These are phyloP conservation scores for Phocoena phocoena DNA, from an alignment of 2,113 vertebrate species.

Conservation along the genomic window DNA sequence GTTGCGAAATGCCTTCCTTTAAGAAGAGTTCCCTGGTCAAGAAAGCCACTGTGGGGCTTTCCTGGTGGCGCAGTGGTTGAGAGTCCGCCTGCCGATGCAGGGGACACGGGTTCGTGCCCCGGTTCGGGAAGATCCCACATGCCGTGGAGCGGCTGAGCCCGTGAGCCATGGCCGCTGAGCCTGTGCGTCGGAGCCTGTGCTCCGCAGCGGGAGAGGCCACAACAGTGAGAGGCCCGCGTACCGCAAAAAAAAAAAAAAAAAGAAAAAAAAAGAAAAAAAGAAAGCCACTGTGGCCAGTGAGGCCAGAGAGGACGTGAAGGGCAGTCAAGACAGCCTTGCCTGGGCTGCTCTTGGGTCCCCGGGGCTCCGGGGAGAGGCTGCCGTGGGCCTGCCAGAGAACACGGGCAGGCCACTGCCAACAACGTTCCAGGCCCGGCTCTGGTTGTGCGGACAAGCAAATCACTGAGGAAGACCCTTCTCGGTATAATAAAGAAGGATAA, in stretches of 20 bases:
- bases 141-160: no score
- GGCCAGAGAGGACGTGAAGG: accelerated
- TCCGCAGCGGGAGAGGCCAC: accelerated
- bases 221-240: no score
- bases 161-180: no score
- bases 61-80: no score
- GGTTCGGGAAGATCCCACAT: no score
- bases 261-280: background rate
- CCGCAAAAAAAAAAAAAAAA: no score
- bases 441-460: accelerated
- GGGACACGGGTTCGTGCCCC: no score
- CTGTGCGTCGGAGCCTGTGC: no score
- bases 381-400: background rate
- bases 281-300: accelerated
- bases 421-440: background rate
- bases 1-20: background rate
- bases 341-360: background rate
- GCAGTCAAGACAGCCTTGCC: background rate
- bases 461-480: background rate
- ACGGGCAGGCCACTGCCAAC: background rate
- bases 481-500: background rate
- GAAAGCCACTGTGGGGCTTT: background rate
- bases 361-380: accelerated
- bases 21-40: background rate
- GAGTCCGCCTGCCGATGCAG: no score